Evolutionary conservation across 2,797 vertebrate species (phyloP), one percentile per base, ranked within the genome.

Genomic region (Taeniopygia guttata): DNA sequence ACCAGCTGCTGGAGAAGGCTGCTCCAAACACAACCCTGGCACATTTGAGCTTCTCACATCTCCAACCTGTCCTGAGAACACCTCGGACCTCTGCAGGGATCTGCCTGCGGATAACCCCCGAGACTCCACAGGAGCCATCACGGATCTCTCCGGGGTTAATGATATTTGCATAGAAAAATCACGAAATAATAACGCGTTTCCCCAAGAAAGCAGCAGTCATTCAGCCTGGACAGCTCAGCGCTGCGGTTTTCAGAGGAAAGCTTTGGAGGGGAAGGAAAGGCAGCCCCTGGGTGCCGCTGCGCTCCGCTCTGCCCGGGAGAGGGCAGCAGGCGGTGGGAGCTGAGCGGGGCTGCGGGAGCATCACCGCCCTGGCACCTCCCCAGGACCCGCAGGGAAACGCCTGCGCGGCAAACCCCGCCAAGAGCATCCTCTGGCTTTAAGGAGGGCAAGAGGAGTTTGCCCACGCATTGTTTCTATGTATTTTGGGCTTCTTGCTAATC

Each of bases 351-450:
- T 62, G 77, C 36, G 29, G 62, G 63, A 60, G 45, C 56, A 13
- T 49, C 67, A 80, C 19, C 23, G 34, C 49, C 34, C 0, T 13
- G 38, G 16, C 40, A 16, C 20, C 30, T 11, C 40, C 40, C 14
- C 5, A 15, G 40, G 40, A 40, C 40, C 40, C 40, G 40, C 12
- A 40, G 7, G 40, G 40, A 15, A 40, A 40, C 38, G 9, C 21
- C 74, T 0, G 36, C n/a, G 2, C 3, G 1, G 22, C 8, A 32
- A 42, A 62, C 3, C 15, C 22, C 10, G 6, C 77, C 0, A 1
- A 45, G 5, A 11, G 18, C 13, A 7, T 49, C 56, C 17, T 1
- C 13, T 2, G 11, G 6, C 55, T 29, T 13, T 5, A 3, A 63
- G 5, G 3, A 14, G 15, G 9, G 5, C 13, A 8, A 2, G 32